A percentile compares a stretch with the other conserved stretches of the same genome.
Evolutionary conservation across 2,797 vertebrate genomes (phyloP).

Genomic region (Manis crassicaudata): DNA sequence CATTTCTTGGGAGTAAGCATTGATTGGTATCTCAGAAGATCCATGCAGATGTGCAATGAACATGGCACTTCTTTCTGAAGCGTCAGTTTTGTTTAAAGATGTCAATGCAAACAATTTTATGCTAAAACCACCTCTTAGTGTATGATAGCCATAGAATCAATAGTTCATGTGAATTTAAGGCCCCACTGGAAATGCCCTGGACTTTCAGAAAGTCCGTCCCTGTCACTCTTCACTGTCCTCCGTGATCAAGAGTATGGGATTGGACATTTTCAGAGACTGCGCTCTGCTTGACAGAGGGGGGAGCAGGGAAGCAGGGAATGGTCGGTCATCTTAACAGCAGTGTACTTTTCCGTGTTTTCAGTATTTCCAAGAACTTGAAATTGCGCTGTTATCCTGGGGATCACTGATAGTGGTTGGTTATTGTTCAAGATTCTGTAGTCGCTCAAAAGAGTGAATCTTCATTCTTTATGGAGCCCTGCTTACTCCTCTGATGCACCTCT

Average conservation of each 20-base stretch:
- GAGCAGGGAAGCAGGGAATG: background rate
- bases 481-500: background rate
- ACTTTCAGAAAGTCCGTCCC: background rate
- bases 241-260: background rate
- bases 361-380: constrained; percentile 15
- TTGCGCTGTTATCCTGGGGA: background rate
- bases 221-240: background rate
- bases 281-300: background rate
- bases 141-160: background rate
- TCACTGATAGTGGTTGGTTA: background rate
- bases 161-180: background rate
- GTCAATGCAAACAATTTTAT: background rate
- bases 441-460: background rate
- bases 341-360: background rate
- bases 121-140: background rate
- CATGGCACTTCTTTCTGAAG: constrained; percentile 1
- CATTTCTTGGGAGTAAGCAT: background rate
- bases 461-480: background rate
- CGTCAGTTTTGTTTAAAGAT: background rate
- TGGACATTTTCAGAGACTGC: background rate
- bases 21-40: constrained; percentile 11
- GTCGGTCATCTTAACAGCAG: background rate
- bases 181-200: background rate
- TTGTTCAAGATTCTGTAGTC: background rate
- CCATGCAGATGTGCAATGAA: background rate